phyloP scores from a whole-genome alignment of 1,140 invertebrate species.

The Brachionus sp. region DNA sequence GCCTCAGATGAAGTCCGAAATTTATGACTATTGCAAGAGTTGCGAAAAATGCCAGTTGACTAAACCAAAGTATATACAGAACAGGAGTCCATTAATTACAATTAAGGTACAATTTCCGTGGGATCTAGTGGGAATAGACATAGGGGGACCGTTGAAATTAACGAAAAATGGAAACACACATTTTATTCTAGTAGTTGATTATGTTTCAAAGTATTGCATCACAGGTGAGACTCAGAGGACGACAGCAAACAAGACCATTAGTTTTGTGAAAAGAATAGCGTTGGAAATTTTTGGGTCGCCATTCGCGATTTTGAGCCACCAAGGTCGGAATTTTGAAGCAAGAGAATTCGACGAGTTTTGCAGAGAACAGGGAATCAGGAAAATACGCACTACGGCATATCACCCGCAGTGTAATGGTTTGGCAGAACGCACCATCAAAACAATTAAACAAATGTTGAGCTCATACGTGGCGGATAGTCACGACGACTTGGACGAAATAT shows the following conservation, averaged over 20 bases:
- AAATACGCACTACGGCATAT: conserved; percentile 50
- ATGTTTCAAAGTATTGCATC: conserved; percentile 51
- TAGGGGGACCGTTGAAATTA: conserved; percentile 50
- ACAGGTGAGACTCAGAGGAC: conserved; percentile 48
- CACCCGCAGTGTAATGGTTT: conserved; percentile 52
- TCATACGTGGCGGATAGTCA: neutral
- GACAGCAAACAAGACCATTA: neutral
- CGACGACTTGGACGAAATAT: conserved; percentile 1
- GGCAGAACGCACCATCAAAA: conserved; percentile 50
- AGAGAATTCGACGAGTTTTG: conserved; percentile 39
- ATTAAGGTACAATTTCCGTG: neutral
- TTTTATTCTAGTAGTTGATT: conserved; percentile 50
- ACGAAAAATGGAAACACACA: conserved; percentile 49
- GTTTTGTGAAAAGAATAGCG: neutral
- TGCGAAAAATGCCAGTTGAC: neutral
- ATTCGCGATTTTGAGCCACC: neutral
- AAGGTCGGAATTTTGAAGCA: neutral
- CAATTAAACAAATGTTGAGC: conserved; percentile 33
- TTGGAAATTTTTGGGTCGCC: neutral
- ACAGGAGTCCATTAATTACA: neutral
- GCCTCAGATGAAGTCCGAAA: neutral
- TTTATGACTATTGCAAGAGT: neutral
- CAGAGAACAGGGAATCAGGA: neutral
- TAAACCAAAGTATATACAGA: neutral
- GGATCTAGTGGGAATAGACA: conserved; percentile 49